A percentile compares a stretch with the other conserved stretches of the same genome.
Conservation (phyloP, 2,113 vertebrate genomes). For the Sylvietta virens region DNA sequence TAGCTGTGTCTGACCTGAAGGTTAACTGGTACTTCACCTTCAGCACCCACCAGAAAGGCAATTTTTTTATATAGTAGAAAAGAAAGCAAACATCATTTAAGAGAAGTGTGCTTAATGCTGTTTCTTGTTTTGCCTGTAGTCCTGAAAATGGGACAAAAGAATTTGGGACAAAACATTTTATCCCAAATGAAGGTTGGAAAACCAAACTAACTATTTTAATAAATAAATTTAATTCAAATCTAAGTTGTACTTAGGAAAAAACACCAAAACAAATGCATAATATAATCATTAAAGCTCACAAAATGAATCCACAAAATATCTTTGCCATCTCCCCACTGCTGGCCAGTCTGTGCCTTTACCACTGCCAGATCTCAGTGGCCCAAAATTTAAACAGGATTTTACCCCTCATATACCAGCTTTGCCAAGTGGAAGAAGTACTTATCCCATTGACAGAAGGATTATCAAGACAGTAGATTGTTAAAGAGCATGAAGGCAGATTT, state of each 20-base stretch:
- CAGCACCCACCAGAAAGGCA: background rate
- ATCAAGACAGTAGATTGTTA: background rate
- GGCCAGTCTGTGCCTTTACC: background rate
- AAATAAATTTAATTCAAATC: background rate
- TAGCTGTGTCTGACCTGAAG: background rate
- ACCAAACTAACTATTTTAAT: background rate
- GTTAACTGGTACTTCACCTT: background rate
- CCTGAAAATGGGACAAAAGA: background rate
- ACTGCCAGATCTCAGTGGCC: background rate
- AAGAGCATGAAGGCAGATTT: background rate
- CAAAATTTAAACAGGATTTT: background rate
- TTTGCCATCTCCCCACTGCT: background rate
- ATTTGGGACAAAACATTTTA: background rate
- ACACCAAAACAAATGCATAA: background rate
- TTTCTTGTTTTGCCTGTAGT: background rate
- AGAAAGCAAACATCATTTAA: background rate
- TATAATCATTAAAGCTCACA: background rate
- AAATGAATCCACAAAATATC: background rate
- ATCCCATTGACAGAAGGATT: background rate
- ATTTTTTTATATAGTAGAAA: background rate
- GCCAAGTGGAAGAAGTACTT: background rate
- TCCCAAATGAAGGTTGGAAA: background rate
- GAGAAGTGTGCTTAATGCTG: background rate
- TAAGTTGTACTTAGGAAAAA: background rate
- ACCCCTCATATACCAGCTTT: background rate